These are phyloP conservation scores for Agonopterix heracliana DNA, from an alignment of 2,888 invertebrate species.

Conservation along the genomic window DNA sequence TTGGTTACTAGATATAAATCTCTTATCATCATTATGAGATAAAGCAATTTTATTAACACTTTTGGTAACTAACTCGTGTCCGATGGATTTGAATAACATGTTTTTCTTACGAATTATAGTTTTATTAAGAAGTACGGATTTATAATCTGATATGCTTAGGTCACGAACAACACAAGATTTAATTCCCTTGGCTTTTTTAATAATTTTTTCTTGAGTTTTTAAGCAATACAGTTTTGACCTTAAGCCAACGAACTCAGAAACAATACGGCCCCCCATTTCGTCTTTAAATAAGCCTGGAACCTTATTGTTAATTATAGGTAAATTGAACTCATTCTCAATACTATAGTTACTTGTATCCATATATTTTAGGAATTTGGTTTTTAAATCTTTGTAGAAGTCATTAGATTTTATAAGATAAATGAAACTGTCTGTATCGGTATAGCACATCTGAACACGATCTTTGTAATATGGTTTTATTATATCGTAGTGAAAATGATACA, in stretches of 20 bases:
- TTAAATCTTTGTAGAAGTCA: constrained; percentile 12
- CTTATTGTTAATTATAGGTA: constrained; percentile 9
- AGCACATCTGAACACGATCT: constrained; percentile 6
- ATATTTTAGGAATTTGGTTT: constrained; percentile 7
- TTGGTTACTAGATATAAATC: neutral
- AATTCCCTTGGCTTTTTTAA: constrained; percentile 9
- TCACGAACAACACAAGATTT: constrained; percentile 1
- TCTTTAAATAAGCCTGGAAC: constrained; percentile 12
- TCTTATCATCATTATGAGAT: constrained; percentile 3
- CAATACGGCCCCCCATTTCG: constrained; percentile 12
- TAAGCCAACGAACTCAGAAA: constrained; percentile 11
- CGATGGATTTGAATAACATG: neutral
- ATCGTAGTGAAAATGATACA: constrained; percentile 13
- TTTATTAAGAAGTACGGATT: neutral
- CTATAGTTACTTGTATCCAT: constrained; percentile 13
- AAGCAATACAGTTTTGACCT: constrained; percentile 13
- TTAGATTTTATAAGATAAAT: constrained; percentile 9
- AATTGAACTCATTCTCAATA: constrained; percentile 1
- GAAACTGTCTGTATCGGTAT: constrained; percentile 10
- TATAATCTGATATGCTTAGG: neutral
- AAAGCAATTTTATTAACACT: constrained; percentile 3
- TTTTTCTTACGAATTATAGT: neutral
- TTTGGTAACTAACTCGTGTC: constrained; percentile 1
- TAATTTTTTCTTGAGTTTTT: neutral
- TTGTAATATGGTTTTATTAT: constrained; percentile 5